A percentile compares a stretch with the other conserved stretches of the same genome.
Conservation (phyloP, 2,797 vertebrate genomes). For the Lycodopsis pacificus region DNA sequence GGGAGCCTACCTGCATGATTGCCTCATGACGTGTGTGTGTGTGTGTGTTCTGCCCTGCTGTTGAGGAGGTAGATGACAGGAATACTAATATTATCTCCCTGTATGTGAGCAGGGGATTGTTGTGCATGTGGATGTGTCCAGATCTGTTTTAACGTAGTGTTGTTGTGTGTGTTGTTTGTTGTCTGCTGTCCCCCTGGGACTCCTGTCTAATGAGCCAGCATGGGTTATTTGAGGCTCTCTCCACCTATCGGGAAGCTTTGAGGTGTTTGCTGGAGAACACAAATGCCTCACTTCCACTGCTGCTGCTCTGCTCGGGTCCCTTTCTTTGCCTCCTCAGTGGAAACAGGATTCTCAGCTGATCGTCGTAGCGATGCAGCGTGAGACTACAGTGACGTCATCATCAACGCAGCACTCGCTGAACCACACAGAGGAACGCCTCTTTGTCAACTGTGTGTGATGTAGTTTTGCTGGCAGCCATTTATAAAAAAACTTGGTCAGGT, state of each 20-base stretch:
- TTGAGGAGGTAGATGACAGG: slow-evolving; percentile 1
- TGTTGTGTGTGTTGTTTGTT: neutral
- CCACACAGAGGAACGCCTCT: too few relatives aligned
- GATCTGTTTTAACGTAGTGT: neutral
- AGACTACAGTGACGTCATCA: too few relatives aligned
- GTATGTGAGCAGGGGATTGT: neutral
- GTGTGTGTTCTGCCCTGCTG: neutral
- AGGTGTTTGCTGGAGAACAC: neutral
- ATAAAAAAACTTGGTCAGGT: too few relatives aligned
- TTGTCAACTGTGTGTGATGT: too few relatives aligned
- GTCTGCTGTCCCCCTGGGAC: neutral
- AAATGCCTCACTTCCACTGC: neutral
- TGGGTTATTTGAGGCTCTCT: slow-evolving; percentile 1
- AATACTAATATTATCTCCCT: slow-evolving; percentile 1
- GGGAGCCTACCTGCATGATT: neutral
- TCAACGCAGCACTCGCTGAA: too few relatives aligned
- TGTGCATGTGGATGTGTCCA: neutral
- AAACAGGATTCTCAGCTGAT: too few relatives aligned
- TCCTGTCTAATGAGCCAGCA: slow-evolving; percentile 8
- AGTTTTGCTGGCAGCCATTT: too few relatives aligned
- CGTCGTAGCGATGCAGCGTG: too few relatives aligned
- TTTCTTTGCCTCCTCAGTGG: too few relatives aligned
- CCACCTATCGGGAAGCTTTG: slow-evolving; percentile 4
- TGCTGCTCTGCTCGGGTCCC: neutral
- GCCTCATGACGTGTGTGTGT: neutral